Conservation (phyloP, 2,113 vertebrate species). For the Trogon surrucura region DNA sequence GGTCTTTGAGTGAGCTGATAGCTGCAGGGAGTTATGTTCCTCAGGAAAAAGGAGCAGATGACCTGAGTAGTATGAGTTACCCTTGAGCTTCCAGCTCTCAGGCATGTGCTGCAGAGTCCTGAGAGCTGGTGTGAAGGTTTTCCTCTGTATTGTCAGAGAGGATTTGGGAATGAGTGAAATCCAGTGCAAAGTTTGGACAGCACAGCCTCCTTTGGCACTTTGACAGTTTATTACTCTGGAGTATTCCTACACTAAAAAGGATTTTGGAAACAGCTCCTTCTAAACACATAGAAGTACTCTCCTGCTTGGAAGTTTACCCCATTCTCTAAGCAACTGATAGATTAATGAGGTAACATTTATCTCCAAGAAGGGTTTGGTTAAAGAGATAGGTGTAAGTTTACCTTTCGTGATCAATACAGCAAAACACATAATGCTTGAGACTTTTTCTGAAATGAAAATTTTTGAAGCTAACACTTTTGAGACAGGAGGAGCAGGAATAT, state of each 20-base stretch:
- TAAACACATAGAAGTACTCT: neutral
- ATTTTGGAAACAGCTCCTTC: neutral
- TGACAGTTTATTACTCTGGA: neutral
- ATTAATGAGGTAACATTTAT: neutral
- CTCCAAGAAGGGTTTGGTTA: neutral
- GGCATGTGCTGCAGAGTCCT: neutral
- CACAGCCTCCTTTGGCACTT: neutral
- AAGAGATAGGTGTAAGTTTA: neutral
- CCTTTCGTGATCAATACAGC: neutral
- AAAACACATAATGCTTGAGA: neutral
- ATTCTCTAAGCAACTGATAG: neutral
- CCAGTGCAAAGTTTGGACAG: neutral
- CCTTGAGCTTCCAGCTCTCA: neutral
- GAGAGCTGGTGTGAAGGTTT: neutral
- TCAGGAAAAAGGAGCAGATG: neutral
- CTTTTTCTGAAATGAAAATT: neutral
- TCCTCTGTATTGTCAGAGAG: neutral
- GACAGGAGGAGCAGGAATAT: neutral
- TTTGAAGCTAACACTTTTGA: neutral
- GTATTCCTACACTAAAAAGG: neutral
- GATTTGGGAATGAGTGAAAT: neutral
- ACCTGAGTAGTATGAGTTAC: neutral
- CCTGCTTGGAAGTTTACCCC: neutral
- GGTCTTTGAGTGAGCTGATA: neutral
- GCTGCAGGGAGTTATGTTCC: neutral